phyloP scores from a whole-genome alignment of 1,140 invertebrate genomes.

The Oreohelix idahoensis region DNA sequence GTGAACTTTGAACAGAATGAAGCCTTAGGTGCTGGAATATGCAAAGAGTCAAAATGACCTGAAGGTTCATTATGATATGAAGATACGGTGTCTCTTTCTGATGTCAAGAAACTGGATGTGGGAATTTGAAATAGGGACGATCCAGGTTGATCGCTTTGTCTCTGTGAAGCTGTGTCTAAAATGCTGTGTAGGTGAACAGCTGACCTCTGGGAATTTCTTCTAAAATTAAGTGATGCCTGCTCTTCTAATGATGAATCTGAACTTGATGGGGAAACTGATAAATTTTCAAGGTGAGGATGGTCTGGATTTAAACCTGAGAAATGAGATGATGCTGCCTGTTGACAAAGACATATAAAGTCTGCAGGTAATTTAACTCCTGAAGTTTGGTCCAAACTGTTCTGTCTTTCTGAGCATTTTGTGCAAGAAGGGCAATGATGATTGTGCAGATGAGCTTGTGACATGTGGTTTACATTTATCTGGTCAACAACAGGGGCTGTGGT shows the following conservation, averaged over 20 bases:
- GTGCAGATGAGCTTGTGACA: background rate
- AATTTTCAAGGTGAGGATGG: background rate
- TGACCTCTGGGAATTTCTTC: background rate
- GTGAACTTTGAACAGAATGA: background rate
- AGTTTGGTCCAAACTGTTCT: background rate
- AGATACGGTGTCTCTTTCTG: background rate
- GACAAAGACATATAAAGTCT: background rate
- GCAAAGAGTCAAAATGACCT: background rate
- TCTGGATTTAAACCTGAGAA: background rate
- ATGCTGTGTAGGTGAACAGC: background rate
- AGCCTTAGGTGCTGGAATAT: background rate
- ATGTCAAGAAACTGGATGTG: background rate
- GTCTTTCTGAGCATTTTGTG: background rate
- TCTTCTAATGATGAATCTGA: background rate
- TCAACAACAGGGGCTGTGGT: background rate
- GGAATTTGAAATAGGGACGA: background rate
- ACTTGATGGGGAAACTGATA: background rate
- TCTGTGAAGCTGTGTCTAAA: background rate
- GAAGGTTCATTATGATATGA: background rate
- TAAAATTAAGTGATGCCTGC: no score
- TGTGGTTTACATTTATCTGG: background rate
- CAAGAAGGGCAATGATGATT: background rate
- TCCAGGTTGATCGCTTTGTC: background rate
- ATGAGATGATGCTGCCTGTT: background rate
- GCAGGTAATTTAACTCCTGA: background rate